phyloP scores from a whole-genome alignment of 1,140 invertebrate species.

The Pteromalus puparum region DNA sequence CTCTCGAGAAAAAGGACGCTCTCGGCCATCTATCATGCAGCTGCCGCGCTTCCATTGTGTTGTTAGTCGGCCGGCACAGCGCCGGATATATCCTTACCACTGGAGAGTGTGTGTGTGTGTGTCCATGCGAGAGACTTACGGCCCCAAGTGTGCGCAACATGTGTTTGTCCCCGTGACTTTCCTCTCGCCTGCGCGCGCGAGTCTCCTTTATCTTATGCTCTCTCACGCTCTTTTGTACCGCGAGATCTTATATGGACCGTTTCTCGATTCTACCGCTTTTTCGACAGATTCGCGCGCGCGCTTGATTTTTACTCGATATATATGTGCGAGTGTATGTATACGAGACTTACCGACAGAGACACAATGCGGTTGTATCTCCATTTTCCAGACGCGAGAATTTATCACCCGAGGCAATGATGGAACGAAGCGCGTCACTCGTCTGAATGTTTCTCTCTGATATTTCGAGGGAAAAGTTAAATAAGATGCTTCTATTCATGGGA shows the following conservation, averaged over 20 bases:
- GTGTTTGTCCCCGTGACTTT: constrained; percentile 62
- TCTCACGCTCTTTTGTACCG: constrained; percentile 38
- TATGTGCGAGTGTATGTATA: background rate
- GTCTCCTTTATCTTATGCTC: constrained; percentile 51
- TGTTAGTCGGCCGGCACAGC: constrained; percentile 65
- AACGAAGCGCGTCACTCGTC: no score
- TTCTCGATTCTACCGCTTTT: background rate
- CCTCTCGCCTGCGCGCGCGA: constrained; percentile 25
- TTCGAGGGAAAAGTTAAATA: background rate
- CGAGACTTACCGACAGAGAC: no score
- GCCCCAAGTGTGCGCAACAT: constrained; percentile 66
- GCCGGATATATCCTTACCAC: constrained; percentile 18
- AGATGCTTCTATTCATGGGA: background rate
- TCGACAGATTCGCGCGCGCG: no score
- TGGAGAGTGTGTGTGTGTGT: background rate
- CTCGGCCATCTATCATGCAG: constrained; percentile 69
- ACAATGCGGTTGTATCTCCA: no score
- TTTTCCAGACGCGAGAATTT: no score
- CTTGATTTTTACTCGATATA: background rate
- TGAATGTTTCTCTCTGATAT: no score
- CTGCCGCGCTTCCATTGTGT: constrained; percentile 71
- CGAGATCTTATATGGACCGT: background rate
- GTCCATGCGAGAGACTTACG: background rate
- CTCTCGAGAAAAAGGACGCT: background rate
- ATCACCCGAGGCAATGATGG: no score